A percentile compares a stretch with the other conserved stretches of the same genome.
Evolutionary conservation across 1,140 invertebrate species (phyloP).

Genomic region (Caenorhabditis elegans): DNA sequence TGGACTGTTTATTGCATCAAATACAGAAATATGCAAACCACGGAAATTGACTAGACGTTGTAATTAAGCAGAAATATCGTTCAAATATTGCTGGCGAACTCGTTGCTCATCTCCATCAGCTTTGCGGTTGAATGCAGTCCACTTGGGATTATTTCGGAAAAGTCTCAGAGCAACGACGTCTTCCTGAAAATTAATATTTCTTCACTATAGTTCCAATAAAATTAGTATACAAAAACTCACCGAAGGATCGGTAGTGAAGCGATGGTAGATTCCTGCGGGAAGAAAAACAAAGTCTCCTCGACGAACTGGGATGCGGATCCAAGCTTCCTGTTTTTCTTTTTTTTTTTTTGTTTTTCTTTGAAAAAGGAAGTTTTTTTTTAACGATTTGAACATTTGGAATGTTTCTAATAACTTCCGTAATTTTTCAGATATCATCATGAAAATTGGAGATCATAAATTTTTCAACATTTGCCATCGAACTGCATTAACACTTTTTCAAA

Average conservation of each 20-base stretch:
- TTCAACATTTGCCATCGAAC: no score
- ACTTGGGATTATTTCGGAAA: slow-evolving; percentile 35
- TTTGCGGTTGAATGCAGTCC: slow-evolving; percentile 28
- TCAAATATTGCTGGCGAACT: slow-evolving; percentile 25
- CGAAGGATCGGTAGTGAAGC: slow-evolving; percentile 84
- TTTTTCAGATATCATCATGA: background rate
- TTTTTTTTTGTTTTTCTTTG: slow-evolving; percentile 27
- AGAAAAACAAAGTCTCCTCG: slow-evolving; percentile 87
- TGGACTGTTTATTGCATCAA: no score
- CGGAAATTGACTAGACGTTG: no score
- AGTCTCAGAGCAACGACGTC: slow-evolving; percentile 38
- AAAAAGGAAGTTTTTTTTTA: no score
- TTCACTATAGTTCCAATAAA: no score
- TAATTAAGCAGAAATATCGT: background rate
- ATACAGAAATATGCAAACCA: no score
- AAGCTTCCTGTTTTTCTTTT: slow-evolving; percentile 77
- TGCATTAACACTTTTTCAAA: no score
- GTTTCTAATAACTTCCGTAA: no score
- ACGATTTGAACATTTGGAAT: no score
- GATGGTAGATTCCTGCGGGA: slow-evolving; percentile 93
- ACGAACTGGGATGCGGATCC: slow-evolving; percentile 85
- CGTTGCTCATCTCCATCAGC: slow-evolving; percentile 3
- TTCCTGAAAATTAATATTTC: slow-evolving; percentile 23
- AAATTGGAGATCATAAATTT: background rate
- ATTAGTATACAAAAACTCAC: slow-evolving; percentile 69